Base-by-base conservation (phyloP, 1,140 invertebrate genomes). In the Caenorhabditis remanei region DNA sequence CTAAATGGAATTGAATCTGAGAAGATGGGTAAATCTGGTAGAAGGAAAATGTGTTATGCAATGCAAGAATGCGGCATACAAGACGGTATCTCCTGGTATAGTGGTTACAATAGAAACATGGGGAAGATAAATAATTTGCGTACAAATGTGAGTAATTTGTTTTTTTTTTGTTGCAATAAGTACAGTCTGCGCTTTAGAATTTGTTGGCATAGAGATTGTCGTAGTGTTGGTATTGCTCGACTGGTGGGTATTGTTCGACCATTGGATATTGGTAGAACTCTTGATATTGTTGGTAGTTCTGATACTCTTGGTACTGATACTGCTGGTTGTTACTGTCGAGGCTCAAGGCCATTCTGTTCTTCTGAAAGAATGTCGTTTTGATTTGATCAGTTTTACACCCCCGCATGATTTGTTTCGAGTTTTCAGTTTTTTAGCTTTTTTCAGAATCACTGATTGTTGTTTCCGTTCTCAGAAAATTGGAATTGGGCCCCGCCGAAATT, bases 1-100 rank as follows among this genome's bases (percentile, higher is more conserved):
- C 61, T 65, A 65, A 46, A 46, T 71, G 65, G 46, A 79, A 53
- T 79, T 79, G 19, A 16, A 79, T 32, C 46, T 79, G 71, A 79
- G 40, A 53, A 79, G 4, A 16, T 79, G 32, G 71, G 16, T 79
- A 79, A 46, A 65, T 40, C 21, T 14, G 41, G 13, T n/a, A 71
- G 46, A 61, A 61, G 58, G 9, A 40, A 67, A 53, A 79, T 24
- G 71, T 79, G 71, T 79, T 79, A 79, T 79, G 71, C 71, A 50
- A 9, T 79, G 71, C 71, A 48, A 79, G 46, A 79, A 79, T 79
- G 71, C 71, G 71, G 71, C 71, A 50, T 79, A 79, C 71, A 79
- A 53, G 24, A n/a, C 71, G 14, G 40, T 79, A 24, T 79, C 71
- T 79, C n/a, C n/a, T 14, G 19, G 9, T 79, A 43, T 79, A 14